Evolutionary conservation across 1,140 invertebrate genomes (phyloP).

Genomic region (Sogatella furcifera): DNA sequence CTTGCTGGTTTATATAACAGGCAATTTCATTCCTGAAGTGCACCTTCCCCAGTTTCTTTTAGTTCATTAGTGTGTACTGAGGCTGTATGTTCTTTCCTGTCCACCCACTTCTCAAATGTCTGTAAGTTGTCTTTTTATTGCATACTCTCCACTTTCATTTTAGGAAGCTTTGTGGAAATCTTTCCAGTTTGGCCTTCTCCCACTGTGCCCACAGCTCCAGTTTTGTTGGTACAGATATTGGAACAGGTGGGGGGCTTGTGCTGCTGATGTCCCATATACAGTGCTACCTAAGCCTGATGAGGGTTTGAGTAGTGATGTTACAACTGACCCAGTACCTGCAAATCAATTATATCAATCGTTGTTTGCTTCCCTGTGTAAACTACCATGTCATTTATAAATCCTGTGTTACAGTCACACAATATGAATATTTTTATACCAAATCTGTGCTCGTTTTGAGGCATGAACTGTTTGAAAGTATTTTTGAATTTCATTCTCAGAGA

Average conservation of each 20-base stretch:
- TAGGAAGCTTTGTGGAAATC: neutral
- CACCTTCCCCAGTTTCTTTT: no score
- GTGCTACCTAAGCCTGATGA: constrained; percentile 25
- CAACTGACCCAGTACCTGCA: constrained; percentile 27
- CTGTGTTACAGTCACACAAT: constrained; percentile 24
- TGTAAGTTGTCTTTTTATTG: neutral
- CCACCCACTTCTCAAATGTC: constrained; percentile 17
- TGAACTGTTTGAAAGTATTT: constrained; percentile 27
- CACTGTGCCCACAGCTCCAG: constrained; percentile 28
- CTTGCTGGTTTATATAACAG: no score
- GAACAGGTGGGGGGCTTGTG: constrained; percentile 28
- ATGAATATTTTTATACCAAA: constrained; percentile 29
- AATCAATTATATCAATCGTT: constrained; percentile 14
- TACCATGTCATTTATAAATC: constrained; percentile 26
- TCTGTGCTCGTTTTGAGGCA: constrained; percentile 25
- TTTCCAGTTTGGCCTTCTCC: constrained; percentile 25
- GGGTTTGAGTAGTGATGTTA: constrained; percentile 24
- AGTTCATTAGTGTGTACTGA: no score
- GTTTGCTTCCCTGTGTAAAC: constrained; percentile 23
- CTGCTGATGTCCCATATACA: constrained; percentile 33
- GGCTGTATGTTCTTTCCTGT: constrained; percentile 18
- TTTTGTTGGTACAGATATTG: constrained; percentile 24
- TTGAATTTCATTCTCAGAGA: constrained; percentile 13
- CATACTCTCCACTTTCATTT: neutral
- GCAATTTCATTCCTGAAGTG: no score